Evolutionary conservation across 2,113 vertebrate genomes (phyloP).

Genomic region (Toxotes jaculatrix): DNA sequence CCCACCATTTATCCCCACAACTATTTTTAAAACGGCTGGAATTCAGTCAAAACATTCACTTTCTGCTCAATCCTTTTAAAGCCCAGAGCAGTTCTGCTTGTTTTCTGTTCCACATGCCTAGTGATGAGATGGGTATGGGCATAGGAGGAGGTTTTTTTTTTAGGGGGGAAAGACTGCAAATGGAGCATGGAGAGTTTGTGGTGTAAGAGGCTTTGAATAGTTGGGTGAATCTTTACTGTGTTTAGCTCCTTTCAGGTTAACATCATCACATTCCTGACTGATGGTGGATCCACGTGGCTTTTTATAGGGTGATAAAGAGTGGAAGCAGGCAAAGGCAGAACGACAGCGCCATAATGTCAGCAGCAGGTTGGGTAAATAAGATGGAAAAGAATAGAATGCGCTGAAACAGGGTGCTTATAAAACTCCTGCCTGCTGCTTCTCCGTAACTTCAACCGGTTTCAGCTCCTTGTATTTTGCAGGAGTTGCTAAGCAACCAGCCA

Average conservation of each 20-base stretch:
- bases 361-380: conserved; percentile 59
- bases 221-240: conserved; percentile 39
- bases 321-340: conserved; percentile 40
- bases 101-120: conserved; percentile 73
- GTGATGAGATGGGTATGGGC: conserved; percentile 44
- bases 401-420: conserved; percentile 42
- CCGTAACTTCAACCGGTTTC: conserved; percentile 37
- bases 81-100: conserved; percentile 65
- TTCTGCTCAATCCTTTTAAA: conserved; percentile 79
- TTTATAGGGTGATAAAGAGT: conserved; percentile 68
- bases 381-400: conserved; percentile 48
- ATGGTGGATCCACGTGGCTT: conserved; percentile 65
- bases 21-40: conserved; percentile 83
- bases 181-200: conserved; percentile 21
- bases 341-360: conserved; percentile 52
- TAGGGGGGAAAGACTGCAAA: neutral
- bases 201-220: conserved; percentile 26
- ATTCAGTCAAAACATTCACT: conserved; percentile 83
- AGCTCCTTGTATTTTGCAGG: conserved; percentile 68
- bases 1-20: conserved; percentile 74
- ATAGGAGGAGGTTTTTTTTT: conserved; percentile 17
- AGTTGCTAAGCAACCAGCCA: conserved; percentile 76
- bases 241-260: conserved; percentile 47
- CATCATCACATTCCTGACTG: conserved; percentile 61
- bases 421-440: conserved; percentile 45